A percentile compares a stretch with the other conserved stretches of the same genome.
These are phyloP conservation scores for Seira ritae DNA, from an alignment of 2,888 invertebrate genomes.

Conservation along the genomic window DNA sequence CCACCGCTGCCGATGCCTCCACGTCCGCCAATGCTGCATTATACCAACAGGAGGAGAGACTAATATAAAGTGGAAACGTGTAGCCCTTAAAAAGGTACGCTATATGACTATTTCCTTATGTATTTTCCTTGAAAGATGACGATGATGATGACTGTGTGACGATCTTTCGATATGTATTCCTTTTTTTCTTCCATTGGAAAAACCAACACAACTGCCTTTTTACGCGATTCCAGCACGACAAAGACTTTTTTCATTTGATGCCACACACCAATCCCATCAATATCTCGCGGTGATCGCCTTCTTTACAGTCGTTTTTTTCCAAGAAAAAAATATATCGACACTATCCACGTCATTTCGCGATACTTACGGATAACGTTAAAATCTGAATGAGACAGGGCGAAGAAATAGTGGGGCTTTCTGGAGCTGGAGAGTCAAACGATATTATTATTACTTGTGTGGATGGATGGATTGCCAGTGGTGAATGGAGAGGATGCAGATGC, in stretches of 20 bases:
- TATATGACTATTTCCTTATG: background rate
- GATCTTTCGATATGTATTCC: background rate
- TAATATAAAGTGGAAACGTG: background rate
- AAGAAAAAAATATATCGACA: slow-evolving; percentile 7
- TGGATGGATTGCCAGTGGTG: background rate
- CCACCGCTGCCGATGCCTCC: background rate
- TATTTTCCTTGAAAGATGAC: slow-evolving; percentile 6
- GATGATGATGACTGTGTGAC: slow-evolving; percentile 5
- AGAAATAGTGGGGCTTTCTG: background rate
- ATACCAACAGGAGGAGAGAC: background rate
- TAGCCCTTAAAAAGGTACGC: background rate
- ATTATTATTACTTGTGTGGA: background rate
- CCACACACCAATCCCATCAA: slow-evolving; percentile 15
- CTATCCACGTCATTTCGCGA: slow-evolving; percentile 7
- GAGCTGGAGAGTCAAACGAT: background rate
- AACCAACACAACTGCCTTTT: background rate
- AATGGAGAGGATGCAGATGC: background rate
- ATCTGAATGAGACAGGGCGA: slow-evolving; percentile 11
- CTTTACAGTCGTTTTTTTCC: background rate
- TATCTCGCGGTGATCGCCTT: background rate
- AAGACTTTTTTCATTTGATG: slow-evolving; percentile 50
- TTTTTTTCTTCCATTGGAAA: background rate
- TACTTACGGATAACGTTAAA: slow-evolving; percentile 10
- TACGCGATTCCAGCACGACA: slow-evolving; percentile 60
- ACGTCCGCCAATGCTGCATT: no score